Base-by-base conservation (phyloP, 2,888 invertebrate species). In the Agrypnus murinus region DNA sequence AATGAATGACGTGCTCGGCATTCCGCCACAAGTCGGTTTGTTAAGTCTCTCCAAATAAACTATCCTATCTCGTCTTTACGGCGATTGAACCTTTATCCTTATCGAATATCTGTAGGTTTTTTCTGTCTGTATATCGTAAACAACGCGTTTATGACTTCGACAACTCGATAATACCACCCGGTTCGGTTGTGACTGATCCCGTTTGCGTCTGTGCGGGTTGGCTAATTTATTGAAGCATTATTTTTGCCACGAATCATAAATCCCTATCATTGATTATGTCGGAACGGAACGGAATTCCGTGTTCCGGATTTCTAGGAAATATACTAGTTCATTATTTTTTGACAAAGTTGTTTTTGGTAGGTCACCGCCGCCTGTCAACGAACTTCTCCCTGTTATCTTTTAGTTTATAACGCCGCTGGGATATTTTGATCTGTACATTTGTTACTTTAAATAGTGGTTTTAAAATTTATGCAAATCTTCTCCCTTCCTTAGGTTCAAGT, bases 71-170 rank as follows among this genome's bases (percentile, higher is more conserved):
- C 34, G 55, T 17, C 32, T 55, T 36, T 15, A 55, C 50, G 55
- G 55, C 55, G 34, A 36, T 36, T 36, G 55, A 55, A 36, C 55
- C 17, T 36, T 55, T 55, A 55, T 55, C 55, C 55, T 32, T 36
- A 55, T 55, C 34, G 17, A 36, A 55, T 55, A 55, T 55, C 55
- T 55, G 36, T 55, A 36, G 55, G 55, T 17, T 55, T 36, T 55
- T 55, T 14, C 55, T 34, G 25, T 25, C 2, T 25, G 5, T 25
- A 25, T 25, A 17, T 36, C 36, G 55, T 55, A 55, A 55, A 55
- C 55, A 36, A 36, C 55, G 17, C 12, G 53, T 55, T 55, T 50
- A 55, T 36, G 55, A 36, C 55, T 55, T 36, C 32, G 50, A 50
- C 50, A 50, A 50, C 31, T 50, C 50, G 50, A 50, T 50, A 50